Percentiles rank a stretch among this genome's conserved stretches.
Evolutionary conservation across 2,888 invertebrate species (phyloP).

Genomic region (Mesopsocus fuscifrons): DNA sequence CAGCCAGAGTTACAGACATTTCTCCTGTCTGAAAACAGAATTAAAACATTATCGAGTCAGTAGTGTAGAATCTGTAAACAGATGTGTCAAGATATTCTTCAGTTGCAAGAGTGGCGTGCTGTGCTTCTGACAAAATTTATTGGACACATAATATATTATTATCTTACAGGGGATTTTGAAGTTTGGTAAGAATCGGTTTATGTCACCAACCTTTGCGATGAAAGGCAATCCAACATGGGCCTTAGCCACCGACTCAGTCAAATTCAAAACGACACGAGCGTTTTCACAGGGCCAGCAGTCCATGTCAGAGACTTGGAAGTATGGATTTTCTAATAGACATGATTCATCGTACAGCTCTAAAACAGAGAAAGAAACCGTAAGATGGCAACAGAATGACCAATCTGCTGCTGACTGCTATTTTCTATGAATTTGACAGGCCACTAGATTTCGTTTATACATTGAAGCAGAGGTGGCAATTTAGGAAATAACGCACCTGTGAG

Average conservation of each 20-base stretch:
- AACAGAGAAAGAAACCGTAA: constrained; percentile 20
- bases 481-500: constrained; percentile 53
- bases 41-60: too few relatives aligned
- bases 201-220: constrained; percentile 27
- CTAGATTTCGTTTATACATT: too few relatives aligned
- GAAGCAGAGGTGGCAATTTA: too few relatives aligned
- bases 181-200: too few relatives aligned
- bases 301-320: constrained; percentile 60
- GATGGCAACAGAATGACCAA: background rate
- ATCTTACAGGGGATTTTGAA: too few relatives aligned
- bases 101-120: too few relatives aligned
- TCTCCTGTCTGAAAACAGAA: constrained; percentile 15
- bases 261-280: constrained; percentile 44
- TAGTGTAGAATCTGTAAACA: too few relatives aligned
- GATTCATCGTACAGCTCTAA: constrained; percentile 66
- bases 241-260: constrained; percentile 34
- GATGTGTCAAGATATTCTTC: too few relatives aligned
- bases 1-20: constrained; percentile 29
- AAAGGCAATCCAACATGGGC: constrained; percentile 37
- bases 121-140: too few relatives aligned
- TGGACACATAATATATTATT: too few relatives aligned
- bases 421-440: too few relatives aligned
- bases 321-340: constrained; percentile 67
- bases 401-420: too few relatives aligned
- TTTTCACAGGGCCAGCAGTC: constrained; percentile 69